Evolutionary conservation across 2,797 vertebrate species (phyloP), one percentile per base, ranked within the genome.

Genomic region (Neosilurus hyrtlii): DNA sequence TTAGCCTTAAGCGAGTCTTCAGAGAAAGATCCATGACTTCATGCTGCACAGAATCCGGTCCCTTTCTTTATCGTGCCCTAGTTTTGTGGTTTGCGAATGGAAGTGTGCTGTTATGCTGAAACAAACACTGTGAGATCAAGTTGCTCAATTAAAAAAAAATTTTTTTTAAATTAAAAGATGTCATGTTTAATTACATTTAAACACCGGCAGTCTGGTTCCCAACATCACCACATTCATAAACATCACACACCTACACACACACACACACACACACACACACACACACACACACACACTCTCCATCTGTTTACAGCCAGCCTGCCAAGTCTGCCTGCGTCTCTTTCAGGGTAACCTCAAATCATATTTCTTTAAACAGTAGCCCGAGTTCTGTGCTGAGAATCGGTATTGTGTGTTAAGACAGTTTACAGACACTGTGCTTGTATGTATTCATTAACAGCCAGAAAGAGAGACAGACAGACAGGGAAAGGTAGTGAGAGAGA

Each of bases 261-360:
- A 30, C 43, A 81, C 56, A 62, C 80, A 56, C 43, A 81, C 56
- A 62, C 80, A 56, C 18, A n/a, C 15, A 26, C 78, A 51, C 35
- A 30, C 61, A 26, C 35, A 76, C 30, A 30, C 30, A 30, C 30
- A 30, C 43, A 81, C 56, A 62, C 80, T 43, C 66, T 51, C 76
- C 82, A 79, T 83, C 76, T 79, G 82, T 65, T 79, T 66, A 83
- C 30, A 57, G 9, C 71, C 56, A 43, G 49, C 57, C 76, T 79
- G 75, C 82, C 82, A 83, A 72, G 24, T 18, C 59, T 52, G 24
- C 51, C 51, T 74, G 16, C 59, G n/a, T 61, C 59, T 66, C 49
- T 56, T 43, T 56, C 22, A 82, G 51, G 51, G 24, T 8, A 71
- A 71, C 68, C 49, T 65, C n/a, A 75, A 73, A 71, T 63, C 6